Evolutionary conservation across 2,797 vertebrate genomes (phyloP).

Genomic region (Potorous gilbertii): DNA sequence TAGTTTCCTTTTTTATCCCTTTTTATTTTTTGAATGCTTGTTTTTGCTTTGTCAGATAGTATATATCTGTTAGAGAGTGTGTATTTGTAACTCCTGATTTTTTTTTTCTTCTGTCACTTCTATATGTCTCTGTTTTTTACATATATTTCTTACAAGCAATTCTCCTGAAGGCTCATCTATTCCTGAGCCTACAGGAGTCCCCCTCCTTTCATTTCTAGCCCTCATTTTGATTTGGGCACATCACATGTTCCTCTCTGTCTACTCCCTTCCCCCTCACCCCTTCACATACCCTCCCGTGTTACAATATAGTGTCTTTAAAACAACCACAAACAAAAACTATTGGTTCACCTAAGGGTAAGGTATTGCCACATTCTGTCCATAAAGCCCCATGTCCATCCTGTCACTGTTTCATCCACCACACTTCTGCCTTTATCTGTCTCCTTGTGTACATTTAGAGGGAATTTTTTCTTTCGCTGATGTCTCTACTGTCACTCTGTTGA

Average conservation of each 20-base stretch:
- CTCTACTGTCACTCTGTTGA: not conserved
- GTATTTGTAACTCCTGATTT: not conserved
- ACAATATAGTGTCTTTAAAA: not conserved
- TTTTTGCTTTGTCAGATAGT: not conserved
- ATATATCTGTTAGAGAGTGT: not conserved
- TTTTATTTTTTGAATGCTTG: not conserved
- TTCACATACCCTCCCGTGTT: too few relatives aligned
- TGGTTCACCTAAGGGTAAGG: not conserved
- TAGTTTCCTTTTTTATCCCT: not conserved
- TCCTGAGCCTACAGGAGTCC: not conserved
- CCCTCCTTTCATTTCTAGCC: not conserved
- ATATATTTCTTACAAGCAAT: not conserved
- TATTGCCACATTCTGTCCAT: not conserved
- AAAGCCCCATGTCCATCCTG: not conserved
- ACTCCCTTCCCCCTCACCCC: rapidly evolving
- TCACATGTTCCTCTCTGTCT: not conserved
- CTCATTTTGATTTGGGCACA: not conserved
- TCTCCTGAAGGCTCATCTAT: not conserved
- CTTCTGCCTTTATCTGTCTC: not conserved
- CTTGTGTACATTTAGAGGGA: not conserved
- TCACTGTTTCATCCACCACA: not conserved
- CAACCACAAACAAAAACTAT: not conserved
- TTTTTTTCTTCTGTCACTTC: not conserved
- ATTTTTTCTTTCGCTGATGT: not conserved
- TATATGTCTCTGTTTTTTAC: not conserved